Conservation (phyloP, 2,113 vertebrate genomes). For the Trogon surrucura region DNA sequence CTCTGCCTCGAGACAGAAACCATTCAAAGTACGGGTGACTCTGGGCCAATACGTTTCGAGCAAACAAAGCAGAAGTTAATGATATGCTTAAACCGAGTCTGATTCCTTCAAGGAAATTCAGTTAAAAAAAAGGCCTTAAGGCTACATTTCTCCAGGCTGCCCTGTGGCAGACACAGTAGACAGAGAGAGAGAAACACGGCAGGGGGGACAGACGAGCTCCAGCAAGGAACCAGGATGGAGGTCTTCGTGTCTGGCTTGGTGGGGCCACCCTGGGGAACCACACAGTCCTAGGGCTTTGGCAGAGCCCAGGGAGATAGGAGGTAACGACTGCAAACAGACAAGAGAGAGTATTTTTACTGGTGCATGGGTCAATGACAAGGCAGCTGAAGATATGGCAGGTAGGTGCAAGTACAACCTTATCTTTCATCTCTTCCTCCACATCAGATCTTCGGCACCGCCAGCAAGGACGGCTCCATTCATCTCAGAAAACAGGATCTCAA, state of each 20-base stretch:
- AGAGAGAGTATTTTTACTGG: not conserved
- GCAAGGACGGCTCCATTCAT: not conserved
- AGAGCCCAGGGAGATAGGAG: not conserved
- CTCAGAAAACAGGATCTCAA: constrained; percentile 16
- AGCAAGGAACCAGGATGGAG: not conserved
- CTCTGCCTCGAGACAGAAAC: not conserved
- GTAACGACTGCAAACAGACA: not conserved
- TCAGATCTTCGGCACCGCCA: constrained; percentile 1
- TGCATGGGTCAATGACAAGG: not conserved
- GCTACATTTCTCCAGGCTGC: not conserved
- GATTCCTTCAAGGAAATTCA: not conserved
- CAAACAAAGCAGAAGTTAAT: not conserved
- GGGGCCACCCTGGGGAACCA: not conserved
- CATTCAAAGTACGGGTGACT: not conserved
- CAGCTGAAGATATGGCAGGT: not conserved
- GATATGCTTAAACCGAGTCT: not conserved
- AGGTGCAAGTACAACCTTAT: constrained; percentile 22
- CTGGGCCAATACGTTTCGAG: not conserved
- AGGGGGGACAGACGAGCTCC: not conserved
- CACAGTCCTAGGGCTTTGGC: accelerated
- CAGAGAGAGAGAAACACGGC: not conserved
- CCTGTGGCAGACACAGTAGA: not conserved
- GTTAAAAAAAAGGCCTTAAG: not conserved
- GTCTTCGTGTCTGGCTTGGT: not conserved
- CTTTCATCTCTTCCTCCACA: not conserved